phyloP scores from a whole-genome alignment of 2,113 vertebrate genomes.

The Xiphophorus maculatus region DNA sequence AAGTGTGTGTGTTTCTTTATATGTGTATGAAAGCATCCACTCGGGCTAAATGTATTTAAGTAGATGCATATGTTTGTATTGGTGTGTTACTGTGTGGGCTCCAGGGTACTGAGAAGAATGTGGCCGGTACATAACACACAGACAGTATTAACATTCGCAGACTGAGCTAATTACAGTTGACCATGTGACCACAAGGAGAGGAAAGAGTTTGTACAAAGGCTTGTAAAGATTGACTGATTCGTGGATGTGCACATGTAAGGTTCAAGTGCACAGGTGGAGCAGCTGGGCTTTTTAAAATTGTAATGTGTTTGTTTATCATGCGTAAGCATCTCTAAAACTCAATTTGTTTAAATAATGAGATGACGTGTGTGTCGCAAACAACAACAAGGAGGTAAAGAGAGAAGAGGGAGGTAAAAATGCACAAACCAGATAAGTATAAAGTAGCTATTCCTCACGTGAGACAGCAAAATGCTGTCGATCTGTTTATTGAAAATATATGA shows the following conservation, averaged over 20 bases:
- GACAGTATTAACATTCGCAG: neutral
- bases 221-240: neutral
- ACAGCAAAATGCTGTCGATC: too few species aligned
- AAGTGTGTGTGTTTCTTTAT: constrained; percentile 29
- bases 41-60: constrained; percentile 4
- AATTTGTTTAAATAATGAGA: too few species aligned
- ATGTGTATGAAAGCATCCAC: constrained; percentile 28
- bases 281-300: too few species aligned
- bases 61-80: neutral
- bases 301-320: neutral
- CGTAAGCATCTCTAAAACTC: neutral
- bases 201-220: neutral
- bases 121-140: neutral
- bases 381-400: neutral
- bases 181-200: neutral
- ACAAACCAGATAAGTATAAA: too few species aligned
- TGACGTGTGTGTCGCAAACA: too few species aligned
- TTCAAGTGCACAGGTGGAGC: too few species aligned
- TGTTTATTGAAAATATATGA: too few species aligned
- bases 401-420: too few species aligned
- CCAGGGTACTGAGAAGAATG: constrained; percentile 10
- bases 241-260: too few species aligned
- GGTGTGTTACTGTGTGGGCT: neutral
- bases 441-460: too few species aligned
- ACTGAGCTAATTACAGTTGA: neutral